Conservation (phyloP, 2,888 invertebrate species). For the Leucophora obtusa region DNA sequence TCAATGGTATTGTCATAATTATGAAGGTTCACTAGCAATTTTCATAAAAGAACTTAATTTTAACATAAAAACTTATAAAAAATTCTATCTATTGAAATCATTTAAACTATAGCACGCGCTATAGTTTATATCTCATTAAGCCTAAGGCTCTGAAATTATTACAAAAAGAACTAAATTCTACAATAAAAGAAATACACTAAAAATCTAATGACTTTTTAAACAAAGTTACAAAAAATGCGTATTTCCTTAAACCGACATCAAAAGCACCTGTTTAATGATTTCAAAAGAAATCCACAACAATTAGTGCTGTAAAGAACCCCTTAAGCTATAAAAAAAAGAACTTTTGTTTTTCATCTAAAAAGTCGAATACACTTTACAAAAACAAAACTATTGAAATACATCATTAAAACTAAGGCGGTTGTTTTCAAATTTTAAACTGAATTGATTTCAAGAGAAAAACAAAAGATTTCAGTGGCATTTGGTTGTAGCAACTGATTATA, state of each 20-base stretch:
- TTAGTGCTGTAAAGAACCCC: conserved; percentile 33
- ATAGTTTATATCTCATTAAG: not conserved
- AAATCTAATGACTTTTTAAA: conserved; percentile 32
- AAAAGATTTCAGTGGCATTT: conserved; percentile 55
- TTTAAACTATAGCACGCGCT: conserved; percentile 44
- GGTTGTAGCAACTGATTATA: conserved; percentile 16
- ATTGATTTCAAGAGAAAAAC: conserved; percentile 22
- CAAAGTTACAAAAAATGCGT: not conserved
- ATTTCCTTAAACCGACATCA: conserved; percentile 18
- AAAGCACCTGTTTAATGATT: conserved; percentile 48
- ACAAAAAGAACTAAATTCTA: too few relatives aligned
- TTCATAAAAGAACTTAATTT: too few relatives aligned
- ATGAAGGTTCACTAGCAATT: too few relatives aligned
- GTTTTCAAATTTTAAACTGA: not conserved
- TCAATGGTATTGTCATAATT: too few relatives aligned
- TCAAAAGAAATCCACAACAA: conserved; percentile 52
- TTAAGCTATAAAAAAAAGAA: conserved; percentile 11
- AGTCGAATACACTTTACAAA: not conserved
- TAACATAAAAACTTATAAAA: not conserved
- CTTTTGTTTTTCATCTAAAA: conserved; percentile 9
- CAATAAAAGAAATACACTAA: conserved; percentile 15
- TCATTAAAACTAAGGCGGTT: conserved; percentile 41
- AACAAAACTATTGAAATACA: conserved; percentile 19
- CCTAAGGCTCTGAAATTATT: conserved; percentile 38
- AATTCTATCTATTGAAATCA: not conserved